Base-by-base conservation (phyloP, 2,888 invertebrate species). In the Drosophila anceps region DNA sequence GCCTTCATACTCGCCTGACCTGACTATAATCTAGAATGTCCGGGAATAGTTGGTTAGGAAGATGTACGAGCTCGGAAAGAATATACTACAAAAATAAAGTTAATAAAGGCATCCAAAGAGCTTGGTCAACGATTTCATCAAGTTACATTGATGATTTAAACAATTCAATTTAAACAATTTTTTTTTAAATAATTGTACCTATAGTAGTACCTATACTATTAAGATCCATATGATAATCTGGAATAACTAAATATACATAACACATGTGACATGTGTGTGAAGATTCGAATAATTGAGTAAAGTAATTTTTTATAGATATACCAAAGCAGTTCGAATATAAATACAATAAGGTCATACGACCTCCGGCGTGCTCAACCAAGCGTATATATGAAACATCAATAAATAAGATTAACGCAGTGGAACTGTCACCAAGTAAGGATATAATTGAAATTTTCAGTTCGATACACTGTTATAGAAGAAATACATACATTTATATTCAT, bases 351-450 rank as follows among this genome's bases (percentile, higher is more conserved):
- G 64, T 69, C 63, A 50, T 64, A 37, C 31, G 69, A 60, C 69
- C 71, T 70, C 53, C 29, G 37, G 20, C 4, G 37, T 63, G 79
- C 41, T 72, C 69, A 75, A 12, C 50, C 46, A 67, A 79, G 54
- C 72, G 69, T 67, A 75, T 43, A 54, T 44, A 33, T 48, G 43
- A 48, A 65, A 54, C 55, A 50, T 18, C 60, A 69, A 78, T 63
- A 71, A 68, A 59, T 60, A 70, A 78, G 18, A 57, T 76, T 83
- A 76, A 76, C 73, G 81, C 76, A 57, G 63, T 84, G 84, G 82
- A 82, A 82, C 84, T 79, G 60, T 46, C 33, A 15, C 82, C 82
- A 82, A 69, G 68, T 84, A 73, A 65, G 82, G 79, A 76, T 57
- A 72, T 69, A 75, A 73, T 72, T 77, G 48, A 12, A 33, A 27